Evolutionary conservation across 2,888 invertebrate genomes (phyloP).

Genomic region (Drosophila robusta): DNA sequence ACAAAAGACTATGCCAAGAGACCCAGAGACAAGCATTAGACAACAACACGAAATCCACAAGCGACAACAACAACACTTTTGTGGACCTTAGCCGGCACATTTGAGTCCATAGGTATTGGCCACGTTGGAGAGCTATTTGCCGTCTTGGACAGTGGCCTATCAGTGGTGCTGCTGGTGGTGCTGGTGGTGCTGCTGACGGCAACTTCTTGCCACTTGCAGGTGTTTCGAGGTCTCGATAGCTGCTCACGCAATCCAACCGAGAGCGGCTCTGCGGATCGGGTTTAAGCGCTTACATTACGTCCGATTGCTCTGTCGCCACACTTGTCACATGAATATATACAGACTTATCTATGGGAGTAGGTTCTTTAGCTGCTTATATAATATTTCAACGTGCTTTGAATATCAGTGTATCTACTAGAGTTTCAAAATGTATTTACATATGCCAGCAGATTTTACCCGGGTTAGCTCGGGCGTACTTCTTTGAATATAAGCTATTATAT

Average conservation of each 20-base stretch:
- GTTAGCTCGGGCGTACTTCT: too few species aligned
- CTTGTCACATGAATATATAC: constrained; percentile 4
- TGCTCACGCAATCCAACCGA: constrained; percentile 43
- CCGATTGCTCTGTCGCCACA: constrained; percentile 1
- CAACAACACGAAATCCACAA: constrained; percentile 60
- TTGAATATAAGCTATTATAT: too few species aligned
- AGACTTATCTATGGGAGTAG: neutral
- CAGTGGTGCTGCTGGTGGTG: constrained; percentile 19
- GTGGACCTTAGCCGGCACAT: constrained; percentile 53
- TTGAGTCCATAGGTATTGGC: constrained; percentile 32
- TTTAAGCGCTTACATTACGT: constrained; percentile 18
- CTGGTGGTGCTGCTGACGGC: constrained; percentile 19
- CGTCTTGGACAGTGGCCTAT: constrained; percentile 37
- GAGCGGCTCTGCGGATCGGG: constrained; percentile 42
- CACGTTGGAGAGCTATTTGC: constrained; percentile 22
- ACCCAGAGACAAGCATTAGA: constrained; percentile 46
- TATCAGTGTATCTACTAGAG: neutral
- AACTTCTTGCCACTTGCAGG: constrained; percentile 40
- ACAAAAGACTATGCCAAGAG: constrained; percentile 29
- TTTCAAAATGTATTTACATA: neutral
- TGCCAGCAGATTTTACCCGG: neutral
- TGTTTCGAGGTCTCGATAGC: constrained; percentile 58
- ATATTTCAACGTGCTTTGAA: neutral
- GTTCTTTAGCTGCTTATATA: neutral
- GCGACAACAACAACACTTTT: constrained; percentile 18